Percentiles rank a stretch among this genome's conserved stretches.
Evolutionary conservation across 2,113 vertebrate species (phyloP).

Genomic region (Proterorhinus semilunaris): DNA sequence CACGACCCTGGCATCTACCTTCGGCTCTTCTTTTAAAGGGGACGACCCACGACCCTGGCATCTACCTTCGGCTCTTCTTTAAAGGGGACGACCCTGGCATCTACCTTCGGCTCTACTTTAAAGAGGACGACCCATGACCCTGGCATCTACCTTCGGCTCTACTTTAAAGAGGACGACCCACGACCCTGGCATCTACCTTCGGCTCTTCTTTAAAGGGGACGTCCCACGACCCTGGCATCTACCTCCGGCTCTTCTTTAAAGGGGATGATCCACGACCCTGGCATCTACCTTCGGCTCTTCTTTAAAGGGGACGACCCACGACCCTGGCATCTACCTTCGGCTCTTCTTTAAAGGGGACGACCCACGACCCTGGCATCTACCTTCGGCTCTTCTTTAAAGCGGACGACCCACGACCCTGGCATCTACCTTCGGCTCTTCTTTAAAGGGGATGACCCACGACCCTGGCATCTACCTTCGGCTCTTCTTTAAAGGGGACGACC

Average conservation of each 20-base stretch:
- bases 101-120: no score
- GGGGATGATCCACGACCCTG: slow-evolving; percentile 33
- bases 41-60: slow-evolving; percentile 34
- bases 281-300: no score
- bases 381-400: background rate
- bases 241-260: background rate
- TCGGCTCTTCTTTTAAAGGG: background rate
- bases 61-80: no score
- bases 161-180: slow-evolving; percentile 23
- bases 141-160: no score
- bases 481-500: slow-evolving; percentile 16
- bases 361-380: slow-evolving; percentile 30
- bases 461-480: no score
- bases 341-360: slow-evolving; percentile 18
- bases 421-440: no score
- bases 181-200: no score
- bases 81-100: slow-evolving; percentile 28
- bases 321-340: no score
- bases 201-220: background rate
- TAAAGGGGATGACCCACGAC: slow-evolving; percentile 30
- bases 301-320: slow-evolving; percentile 23
- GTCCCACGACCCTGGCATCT: slow-evolving; percentile 38
- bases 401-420: slow-evolving; percentile 34
- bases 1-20: slow-evolving; percentile 30
- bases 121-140: slow-evolving; percentile 33